phyloP scores from a whole-genome alignment of 2,888 invertebrate genomes.

The Tethea ocularis region DNA sequence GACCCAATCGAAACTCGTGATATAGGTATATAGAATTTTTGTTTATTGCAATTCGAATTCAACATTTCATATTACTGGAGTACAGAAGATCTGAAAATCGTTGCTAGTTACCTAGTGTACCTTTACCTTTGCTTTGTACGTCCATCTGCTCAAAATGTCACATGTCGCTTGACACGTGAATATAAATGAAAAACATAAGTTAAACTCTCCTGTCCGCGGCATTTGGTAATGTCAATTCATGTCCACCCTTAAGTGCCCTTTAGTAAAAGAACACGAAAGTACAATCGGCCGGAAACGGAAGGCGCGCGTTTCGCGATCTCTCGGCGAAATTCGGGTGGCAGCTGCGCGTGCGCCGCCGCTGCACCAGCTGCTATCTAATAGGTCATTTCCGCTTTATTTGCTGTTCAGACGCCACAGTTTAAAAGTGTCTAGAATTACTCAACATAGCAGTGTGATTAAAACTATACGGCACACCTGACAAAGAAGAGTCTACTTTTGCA shows the following conservation, averaged over 20 bases:
- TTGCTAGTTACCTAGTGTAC: not conserved
- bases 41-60: not conserved
- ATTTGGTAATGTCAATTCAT: constrained; percentile 58
- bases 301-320: constrained; percentile 82
- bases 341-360: constrained; percentile 64
- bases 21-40: not conserved
- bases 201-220: constrained; percentile 44
- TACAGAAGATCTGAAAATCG: not conserved
- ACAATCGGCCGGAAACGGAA: constrained; percentile 82
- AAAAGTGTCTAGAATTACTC: constrained; percentile 12
- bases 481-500: not conserved
- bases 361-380: constrained; percentile 74
- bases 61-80: not conserved
- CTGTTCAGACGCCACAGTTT: constrained; percentile 36
- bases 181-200: constrained; percentile 36
- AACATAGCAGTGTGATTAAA: not conserved
- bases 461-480: not conserved
- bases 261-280: constrained; percentile 50
- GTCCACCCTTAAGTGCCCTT: constrained; percentile 62
- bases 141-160: constrained; percentile 30
- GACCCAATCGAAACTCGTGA: not conserved
- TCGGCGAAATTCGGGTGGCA: constrained; percentile 77
- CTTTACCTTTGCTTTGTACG: not conserved
- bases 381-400: constrained; percentile 73
- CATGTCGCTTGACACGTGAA: constrained; percentile 23